phyloP scores from a whole-genome alignment of 2,888 invertebrate genomes.

The Diarsia rubi region DNA sequence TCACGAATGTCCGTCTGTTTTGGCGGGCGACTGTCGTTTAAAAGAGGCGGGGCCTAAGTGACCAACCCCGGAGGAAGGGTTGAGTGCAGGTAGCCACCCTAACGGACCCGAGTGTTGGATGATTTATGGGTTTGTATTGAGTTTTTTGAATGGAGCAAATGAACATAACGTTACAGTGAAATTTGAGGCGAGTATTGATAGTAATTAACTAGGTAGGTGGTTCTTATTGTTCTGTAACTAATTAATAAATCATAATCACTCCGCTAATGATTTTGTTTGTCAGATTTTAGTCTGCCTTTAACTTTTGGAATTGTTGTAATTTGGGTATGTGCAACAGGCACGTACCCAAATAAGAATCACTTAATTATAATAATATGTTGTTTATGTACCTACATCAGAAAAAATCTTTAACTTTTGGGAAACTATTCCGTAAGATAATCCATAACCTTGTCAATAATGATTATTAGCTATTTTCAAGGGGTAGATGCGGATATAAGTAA shows the following conservation, averaged over 20 bases:
- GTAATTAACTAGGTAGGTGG: slow-evolving; percentile 27
- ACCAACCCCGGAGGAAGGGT: slow-evolving; percentile 65
- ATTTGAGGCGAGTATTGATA: slow-evolving; percentile 4
- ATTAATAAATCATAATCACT: background rate
- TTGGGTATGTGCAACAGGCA: too few species aligned
- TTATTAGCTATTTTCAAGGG: background rate
- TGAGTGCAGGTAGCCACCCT: slow-evolving; percentile 56
- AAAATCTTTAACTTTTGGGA: background rate
- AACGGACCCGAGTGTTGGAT: slow-evolving; percentile 46
- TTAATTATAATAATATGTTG: background rate
- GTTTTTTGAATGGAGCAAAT: slow-evolving; percentile 34
- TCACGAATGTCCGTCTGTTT: slow-evolving; percentile 64
- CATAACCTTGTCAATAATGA: too few species aligned
- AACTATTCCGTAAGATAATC: background rate
- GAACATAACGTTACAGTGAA: slow-evolving; percentile 22
- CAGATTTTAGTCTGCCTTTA: background rate
- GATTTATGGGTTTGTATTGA: slow-evolving; percentile 35
- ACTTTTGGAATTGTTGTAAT: background rate
- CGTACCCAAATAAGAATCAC: background rate
- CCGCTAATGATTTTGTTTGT: slow-evolving; percentile 55
- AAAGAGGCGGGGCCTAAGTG: slow-evolving; percentile 71
- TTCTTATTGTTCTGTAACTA: background rate
- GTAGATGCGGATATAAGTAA: background rate
- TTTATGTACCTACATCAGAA: background rate
- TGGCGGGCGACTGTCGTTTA: slow-evolving; percentile 54